These are phyloP conservation scores for Nannoperca australis DNA, from an alignment of 2,797 vertebrate genomes.

Conservation along the genomic window DNA sequence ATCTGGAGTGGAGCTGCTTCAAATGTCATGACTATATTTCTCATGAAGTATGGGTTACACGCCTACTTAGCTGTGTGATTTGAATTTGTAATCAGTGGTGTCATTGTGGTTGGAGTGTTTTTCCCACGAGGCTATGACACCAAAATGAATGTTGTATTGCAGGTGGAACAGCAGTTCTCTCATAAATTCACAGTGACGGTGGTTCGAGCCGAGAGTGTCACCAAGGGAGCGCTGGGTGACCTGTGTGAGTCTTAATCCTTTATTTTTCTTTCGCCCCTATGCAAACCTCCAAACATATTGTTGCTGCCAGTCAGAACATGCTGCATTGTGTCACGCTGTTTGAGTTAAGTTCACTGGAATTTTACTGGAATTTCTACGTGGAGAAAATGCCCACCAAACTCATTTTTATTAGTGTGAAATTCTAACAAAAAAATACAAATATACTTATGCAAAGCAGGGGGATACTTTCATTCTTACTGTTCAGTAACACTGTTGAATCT, in stretches of 20 bases:
- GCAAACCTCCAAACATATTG: background rate
- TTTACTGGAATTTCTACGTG: background rate
- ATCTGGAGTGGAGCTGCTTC: background rate
- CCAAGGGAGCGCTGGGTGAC: slow-evolving; percentile 95
- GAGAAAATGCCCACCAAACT: background rate
- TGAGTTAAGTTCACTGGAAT: background rate
- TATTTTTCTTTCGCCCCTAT: background rate
- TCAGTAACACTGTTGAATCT: background rate
- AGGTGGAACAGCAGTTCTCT: slow-evolving; percentile 98
- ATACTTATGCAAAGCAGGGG: background rate
- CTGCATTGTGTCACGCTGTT: background rate
- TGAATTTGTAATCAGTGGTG: background rate
- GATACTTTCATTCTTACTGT: background rate
- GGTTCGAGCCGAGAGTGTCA: slow-evolving; percentile 91
- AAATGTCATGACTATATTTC: background rate
- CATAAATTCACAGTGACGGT: slow-evolving; percentile 93
- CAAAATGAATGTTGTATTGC: slow-evolving; percentile 56
- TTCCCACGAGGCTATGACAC: background rate
- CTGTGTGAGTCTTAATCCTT: slow-evolving; percentile 88
- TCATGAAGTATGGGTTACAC: background rate
- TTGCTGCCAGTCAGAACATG: background rate
- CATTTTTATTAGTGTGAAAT: background rate
- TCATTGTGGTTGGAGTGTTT: background rate
- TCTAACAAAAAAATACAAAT: background rate
- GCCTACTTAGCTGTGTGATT: background rate